Conservation (phyloP, 2,113 vertebrate genomes). For the Cathartes aura region DNA sequence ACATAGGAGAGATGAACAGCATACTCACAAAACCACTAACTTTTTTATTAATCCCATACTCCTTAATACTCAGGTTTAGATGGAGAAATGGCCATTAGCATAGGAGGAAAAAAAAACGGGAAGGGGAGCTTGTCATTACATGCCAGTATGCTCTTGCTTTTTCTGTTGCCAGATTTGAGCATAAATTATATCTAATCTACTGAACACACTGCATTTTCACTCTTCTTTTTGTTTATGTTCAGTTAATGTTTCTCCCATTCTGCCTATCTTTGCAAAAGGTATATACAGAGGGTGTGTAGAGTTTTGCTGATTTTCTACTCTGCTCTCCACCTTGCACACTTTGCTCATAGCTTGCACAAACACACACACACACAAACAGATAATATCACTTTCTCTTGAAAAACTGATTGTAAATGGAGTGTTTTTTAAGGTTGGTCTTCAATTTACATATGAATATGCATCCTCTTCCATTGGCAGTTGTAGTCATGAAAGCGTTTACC, state of each 20-base stretch:
- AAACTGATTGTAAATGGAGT: not conserved
- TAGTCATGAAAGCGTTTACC: not conserved
- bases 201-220: not conserved
- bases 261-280: not conserved
- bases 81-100: not conserved
- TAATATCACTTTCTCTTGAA: not conserved
- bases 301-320: not conserved
- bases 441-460: not conserved
- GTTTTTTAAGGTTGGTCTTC: not conserved
- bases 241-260: not conserved
- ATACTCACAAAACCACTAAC: not conserved
- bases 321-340: not conserved
- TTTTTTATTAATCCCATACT: not conserved
- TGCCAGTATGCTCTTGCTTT: not conserved
- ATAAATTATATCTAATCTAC: not conserved
- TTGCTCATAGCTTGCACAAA: not conserved
- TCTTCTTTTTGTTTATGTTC: not conserved
- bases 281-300: not conserved
- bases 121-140: not conserved
- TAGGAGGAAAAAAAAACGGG: not conserved
- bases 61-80: not conserved
- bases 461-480: not conserved
- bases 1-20: not conserved
- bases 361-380: fast-evolving
- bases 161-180: not conserved